Conservation (phyloP, 2,113 vertebrate genomes). For the human region DNA sequence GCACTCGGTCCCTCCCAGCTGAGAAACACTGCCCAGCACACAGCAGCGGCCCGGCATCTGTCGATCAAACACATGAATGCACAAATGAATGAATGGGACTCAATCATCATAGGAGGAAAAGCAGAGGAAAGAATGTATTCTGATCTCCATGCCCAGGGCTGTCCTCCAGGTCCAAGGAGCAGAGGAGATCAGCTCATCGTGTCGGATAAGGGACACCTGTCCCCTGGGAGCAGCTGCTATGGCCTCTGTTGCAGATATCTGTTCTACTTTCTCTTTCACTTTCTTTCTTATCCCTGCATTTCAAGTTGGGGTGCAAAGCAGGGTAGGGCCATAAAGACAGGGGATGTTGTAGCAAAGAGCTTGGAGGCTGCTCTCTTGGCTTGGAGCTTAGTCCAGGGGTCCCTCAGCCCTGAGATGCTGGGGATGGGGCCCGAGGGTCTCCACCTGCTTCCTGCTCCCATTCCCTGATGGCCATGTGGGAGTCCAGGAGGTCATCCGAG, state of each 20-base stretch:
- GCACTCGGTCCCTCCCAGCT: rapidly evolving
- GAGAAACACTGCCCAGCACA: rapidly evolving
- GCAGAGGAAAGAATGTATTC: no score
- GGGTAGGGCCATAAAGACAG: neutral
- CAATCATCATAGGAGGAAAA: rapidly evolving
- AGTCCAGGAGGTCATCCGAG: neutral
- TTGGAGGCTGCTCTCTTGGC: neutral
- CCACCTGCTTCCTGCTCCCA: neutral
- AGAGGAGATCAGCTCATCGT: rapidly evolving
- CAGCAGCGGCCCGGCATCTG: neutral
- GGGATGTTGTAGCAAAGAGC: neutral
- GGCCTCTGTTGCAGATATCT: neutral
- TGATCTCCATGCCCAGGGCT: neutral
- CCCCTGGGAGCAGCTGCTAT: rapidly evolving
- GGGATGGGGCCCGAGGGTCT: rapidly evolving
- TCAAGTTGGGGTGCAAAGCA: neutral
- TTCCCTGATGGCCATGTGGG: neutral
- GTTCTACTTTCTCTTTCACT: neutral
- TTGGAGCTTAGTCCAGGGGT: neutral
- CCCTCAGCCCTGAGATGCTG: neutral
- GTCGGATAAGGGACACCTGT: neutral
- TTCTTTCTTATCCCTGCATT: neutral
- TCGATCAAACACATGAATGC: rapidly evolving
- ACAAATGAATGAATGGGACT: no score
- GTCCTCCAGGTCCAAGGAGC: neutral